A percentile compares a stretch with the other conserved stretches of the same genome.
Conservation (phyloP, 1,140 invertebrate species). For the Papilio aristodemus region DNA sequence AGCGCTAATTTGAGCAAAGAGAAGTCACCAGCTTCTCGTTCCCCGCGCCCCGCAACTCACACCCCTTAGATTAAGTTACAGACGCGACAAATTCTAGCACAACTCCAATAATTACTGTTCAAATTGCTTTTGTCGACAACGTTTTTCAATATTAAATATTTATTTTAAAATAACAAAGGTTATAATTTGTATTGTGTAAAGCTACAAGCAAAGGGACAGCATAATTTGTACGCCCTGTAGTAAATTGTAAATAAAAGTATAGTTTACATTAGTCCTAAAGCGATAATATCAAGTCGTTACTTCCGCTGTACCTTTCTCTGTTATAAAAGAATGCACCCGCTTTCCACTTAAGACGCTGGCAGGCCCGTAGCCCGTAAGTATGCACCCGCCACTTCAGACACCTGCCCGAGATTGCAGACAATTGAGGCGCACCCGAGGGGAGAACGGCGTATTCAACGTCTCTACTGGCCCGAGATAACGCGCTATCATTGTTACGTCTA, state of each 20-base stretch:
- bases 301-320: no score
- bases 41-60: conserved; percentile 13
- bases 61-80: conserved; percentile 20
- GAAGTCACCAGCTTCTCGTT: conserved; percentile 42
- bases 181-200: no score
- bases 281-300: no score
- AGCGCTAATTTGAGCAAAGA: conserved; percentile 61
- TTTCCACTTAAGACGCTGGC: background rate
- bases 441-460: background rate
- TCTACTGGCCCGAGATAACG: background rate
- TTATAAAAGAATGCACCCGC: background rate
- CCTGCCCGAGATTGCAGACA: conserved; percentile 25
- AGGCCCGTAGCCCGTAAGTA: background rate
- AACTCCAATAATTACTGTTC: background rate
- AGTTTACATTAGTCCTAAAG: no score
- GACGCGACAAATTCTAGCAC: conserved; percentile 20
- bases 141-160: background rate
- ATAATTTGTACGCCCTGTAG: no score
- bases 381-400: conserved; percentile 19
- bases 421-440: background rate
- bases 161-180: background rate
- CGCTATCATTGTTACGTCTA: conserved; percentile 15
- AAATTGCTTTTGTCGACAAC: background rate
- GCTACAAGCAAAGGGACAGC: no score
- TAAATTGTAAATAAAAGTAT: no score